Base-by-base conservation (phyloP, 2,888 invertebrate species). In the Plebejus argus region DNA sequence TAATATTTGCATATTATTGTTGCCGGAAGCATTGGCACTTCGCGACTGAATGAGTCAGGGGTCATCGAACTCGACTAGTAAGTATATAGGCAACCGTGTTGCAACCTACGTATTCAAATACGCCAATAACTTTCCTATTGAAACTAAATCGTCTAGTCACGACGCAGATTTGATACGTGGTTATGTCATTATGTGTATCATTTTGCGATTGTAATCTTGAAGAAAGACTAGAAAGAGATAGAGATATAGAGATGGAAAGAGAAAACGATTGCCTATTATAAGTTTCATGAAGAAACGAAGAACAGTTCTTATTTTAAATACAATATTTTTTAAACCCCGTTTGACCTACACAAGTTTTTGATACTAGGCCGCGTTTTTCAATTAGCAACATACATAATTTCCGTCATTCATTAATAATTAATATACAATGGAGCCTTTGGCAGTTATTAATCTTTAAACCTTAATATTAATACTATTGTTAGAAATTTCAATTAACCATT, bases 81-180 rank as follows among this genome's bases (percentile, higher is more conserved):
- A 77, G 49, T 84, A 86, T 86, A 89, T 88, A 89, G 84, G 88
- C 88, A 86, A 85, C 86, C 82, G 82, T 81, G 84, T 91, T 91
- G 90, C 91, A 92, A 91, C 90, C 92, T 90, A 92, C 91, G 91
- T 92, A 91, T 88, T 89, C 89, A 89, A 91, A 92, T 89, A 88
- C 88, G 88, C 88, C 89, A 91, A 92, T 92, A 93, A 91, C 92
- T 92, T 92, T 91, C 90, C 86, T 90, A 92, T 91, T 88, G 89
- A 88, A 88, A 89, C 89, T 85, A 91, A 93, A 93, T 92, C 92
- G 91, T 86, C 89, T 81, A 90, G 93, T 93, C 93, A 93, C 93
- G 93, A 91, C 83, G 83, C 83, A 85, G 86, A 84, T 87, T 85
- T 86, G 86, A 85, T 84, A 82, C 82, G 79, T 78, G 77, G 79